Conservation (phyloP, 2,888 invertebrate species). For the Sphaerophoria rueppellii region DNA sequence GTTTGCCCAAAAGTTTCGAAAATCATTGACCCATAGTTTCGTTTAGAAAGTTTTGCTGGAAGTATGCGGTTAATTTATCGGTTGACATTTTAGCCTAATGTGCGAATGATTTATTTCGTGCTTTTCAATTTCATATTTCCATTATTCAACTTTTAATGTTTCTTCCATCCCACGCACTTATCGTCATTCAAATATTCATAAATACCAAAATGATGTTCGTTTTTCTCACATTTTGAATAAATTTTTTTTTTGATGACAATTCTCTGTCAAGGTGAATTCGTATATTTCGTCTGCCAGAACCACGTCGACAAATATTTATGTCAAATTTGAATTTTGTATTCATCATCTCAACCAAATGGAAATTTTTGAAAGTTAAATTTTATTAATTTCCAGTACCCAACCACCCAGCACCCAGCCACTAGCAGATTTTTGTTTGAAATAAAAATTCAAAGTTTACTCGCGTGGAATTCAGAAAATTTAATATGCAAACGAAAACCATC, state of each 20-base stretch:
- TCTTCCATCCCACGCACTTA: no score
- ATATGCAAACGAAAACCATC: constrained; percentile 63
- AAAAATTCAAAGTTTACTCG: constrained; percentile 42
- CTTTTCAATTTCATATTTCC: no score
- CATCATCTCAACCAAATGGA: not conserved
- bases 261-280: not conserved
- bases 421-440: not conserved
- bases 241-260: not conserved
- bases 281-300: not conserved
- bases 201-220: no score
- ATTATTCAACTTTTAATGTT: no score
- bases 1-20: not conserved
- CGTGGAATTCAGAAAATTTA: constrained; percentile 63
- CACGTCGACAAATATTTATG: not conserved
- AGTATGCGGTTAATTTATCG: constrained; percentile 5
- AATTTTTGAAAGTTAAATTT: constrained; percentile 20
- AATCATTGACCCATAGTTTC: not conserved
- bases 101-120: no score
- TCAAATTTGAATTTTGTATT: constrained; percentile 7
- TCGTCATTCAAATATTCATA: no score
- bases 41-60: not conserved
- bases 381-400: constrained; percentile 9
- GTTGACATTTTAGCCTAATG: not conserved
- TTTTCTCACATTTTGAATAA: no score
- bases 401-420: not conserved